Evolutionary conservation across 2,888 invertebrate species (phyloP), one percentile per base, ranked within the genome.

Genomic region (Aspidiotus rigidus): DNA sequence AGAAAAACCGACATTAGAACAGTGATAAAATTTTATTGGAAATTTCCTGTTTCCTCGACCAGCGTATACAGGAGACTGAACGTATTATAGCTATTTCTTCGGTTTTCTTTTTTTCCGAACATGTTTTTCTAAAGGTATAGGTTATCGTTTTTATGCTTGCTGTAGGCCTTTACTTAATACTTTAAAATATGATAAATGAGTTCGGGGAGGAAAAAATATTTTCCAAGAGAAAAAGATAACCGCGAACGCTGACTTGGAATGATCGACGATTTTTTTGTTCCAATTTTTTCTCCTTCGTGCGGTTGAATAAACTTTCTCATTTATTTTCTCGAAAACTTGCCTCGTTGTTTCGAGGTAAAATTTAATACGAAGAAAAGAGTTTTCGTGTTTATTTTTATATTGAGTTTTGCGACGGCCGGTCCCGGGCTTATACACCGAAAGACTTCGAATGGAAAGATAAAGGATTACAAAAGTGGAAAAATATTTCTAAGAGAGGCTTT

Each of bases 11-110:
- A 49, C 49, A 49, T 49, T 49, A 13, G 49, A 49, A 28, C 59
- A 59, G 59, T 28, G 59, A 59, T 59, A 59, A 59, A 59, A 59
- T 59, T 59, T 39, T 59, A 59, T 59, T 59, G 59, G 59, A 59
- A 59, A 59, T 59, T 59, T 59, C 59, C 59, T 28, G 59, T 59
- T 59, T 59, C 28, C 59, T 17, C 13, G 17, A 7, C 39, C 28
- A 39, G 59, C 59, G 49, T 28, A 28, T 28, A 28, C 28, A 28
- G 28, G 28, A 28, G 28, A 28, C 28, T 28, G 28, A 28, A 28
- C 28, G 28, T n/a, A n/a, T 11, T 49, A 13, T 49, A 11, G 11
- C n/a, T 6, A 11, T 49, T 49, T 49, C 49, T 11, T 49, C 49
- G 49, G 10, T 1, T 49, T n/a, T n/a, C 6, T 6, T n/a, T n/a